These are phyloP conservation scores for Bombus confusus DNA, from an alignment of 1,140 invertebrate species.

Conservation along the genomic window DNA sequence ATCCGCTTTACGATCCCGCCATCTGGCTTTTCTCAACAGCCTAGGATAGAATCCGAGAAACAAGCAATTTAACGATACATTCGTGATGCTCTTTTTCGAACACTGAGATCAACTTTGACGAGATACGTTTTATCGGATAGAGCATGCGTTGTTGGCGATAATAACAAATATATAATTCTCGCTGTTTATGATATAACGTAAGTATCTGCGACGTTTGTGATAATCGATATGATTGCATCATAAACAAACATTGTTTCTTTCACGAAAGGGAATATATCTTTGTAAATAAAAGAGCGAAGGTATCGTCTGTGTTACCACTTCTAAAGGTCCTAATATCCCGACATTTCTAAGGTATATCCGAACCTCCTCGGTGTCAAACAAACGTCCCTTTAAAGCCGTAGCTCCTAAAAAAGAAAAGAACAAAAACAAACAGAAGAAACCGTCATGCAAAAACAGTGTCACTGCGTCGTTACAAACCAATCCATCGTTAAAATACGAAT, in stretches of 20 bases:
- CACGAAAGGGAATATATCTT: too few species aligned
- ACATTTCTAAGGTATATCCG: background rate
- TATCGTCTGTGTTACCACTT: background rate
- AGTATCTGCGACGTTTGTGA: too few species aligned
- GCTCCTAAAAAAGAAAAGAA: background rate
- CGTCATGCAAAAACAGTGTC: slow-evolving; percentile 1
- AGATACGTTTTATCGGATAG: background rate
- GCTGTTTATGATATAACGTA: background rate
- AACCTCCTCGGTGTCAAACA: background rate
- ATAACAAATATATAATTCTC: background rate
- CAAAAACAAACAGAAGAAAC: background rate
- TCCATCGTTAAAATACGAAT: background rate
- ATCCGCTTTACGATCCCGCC: background rate
- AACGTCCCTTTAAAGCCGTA: background rate
- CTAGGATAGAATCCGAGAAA: background rate
- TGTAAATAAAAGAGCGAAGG: background rate
- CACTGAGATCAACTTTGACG: too few species aligned
- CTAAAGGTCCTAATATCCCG: background rate
- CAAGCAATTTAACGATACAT: background rate
- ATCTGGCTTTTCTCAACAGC: slow-evolving; percentile 11
- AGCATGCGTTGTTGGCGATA: background rate
- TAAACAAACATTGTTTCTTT: too few species aligned
- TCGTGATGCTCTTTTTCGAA: background rate
- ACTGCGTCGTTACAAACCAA: background rate
- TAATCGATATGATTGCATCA: background rate